These are phyloP conservation scores for Xiphydria camelus DNA, from an alignment of 2,888 invertebrate species.

Conservation along the genomic window DNA sequence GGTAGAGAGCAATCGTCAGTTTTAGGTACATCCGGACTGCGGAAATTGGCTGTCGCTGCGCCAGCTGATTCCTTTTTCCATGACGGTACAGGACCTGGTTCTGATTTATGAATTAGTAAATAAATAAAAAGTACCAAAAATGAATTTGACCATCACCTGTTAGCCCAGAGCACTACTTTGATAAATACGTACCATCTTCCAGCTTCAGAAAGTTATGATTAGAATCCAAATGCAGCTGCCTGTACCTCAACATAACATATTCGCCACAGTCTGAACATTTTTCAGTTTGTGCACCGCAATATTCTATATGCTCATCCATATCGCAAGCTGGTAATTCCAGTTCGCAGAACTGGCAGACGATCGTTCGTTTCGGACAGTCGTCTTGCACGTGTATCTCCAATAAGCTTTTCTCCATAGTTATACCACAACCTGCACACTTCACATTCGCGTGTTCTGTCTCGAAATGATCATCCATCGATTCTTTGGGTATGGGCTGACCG, in stretches of 20 bases:
- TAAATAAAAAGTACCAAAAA: not conserved
- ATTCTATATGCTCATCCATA: constrained; percentile 67
- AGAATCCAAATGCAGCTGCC: constrained; percentile 66
- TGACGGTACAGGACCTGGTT: constrained; percentile 59
- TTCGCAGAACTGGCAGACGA: constrained; percentile 70
- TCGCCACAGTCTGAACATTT: constrained; percentile 70
- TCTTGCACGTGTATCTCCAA: not conserved
- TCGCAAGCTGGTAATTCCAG: constrained; percentile 66
- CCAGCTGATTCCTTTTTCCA: constrained; percentile 46
- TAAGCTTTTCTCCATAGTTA: not conserved
- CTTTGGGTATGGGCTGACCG: not conserved
- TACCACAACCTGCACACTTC: not conserved
- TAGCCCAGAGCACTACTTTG: no score
- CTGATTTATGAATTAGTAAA: constrained; percentile 39
- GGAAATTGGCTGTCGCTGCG: not conserved
- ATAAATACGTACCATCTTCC: constrained; percentile 62
- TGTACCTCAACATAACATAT: constrained; percentile 72
- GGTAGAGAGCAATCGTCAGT: no score
- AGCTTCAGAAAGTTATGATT: constrained; percentile 69
- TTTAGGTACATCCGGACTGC: not conserved
- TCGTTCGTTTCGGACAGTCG: constrained; percentile 61
- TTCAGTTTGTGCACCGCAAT: constrained; percentile 74
- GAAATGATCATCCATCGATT: not conserved
- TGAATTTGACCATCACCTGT: no score
- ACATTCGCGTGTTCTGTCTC: not conserved